These are phyloP conservation scores for Pogonophryne albipinna DNA, from an alignment of 2,797 vertebrate species.

Conservation along the genomic window DNA sequence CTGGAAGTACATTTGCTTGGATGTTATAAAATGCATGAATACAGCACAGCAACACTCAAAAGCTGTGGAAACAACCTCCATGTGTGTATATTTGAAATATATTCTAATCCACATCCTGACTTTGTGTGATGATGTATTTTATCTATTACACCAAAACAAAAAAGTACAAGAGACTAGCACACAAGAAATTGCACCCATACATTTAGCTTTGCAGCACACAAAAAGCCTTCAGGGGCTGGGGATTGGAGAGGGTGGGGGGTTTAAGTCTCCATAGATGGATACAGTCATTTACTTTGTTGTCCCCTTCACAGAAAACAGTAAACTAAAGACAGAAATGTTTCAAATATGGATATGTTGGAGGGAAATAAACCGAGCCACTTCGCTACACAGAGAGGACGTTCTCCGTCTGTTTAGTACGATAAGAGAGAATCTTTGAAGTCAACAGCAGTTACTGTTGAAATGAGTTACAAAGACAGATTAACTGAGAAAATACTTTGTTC, in stretches of 20 bases:
- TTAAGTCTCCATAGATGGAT: slow-evolving; percentile 47
- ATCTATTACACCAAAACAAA: slow-evolving; percentile 17
- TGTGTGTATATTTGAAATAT: neutral
- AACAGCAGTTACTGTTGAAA: slow-evolving; percentile 37
- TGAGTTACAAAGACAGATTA: slow-evolving; percentile 19
- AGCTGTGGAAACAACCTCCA: neutral
- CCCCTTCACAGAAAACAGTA: slow-evolving; percentile 37
- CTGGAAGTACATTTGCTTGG: no score
- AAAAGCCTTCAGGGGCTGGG: slow-evolving; percentile 11
- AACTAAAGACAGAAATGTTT: slow-evolving; percentile 50
- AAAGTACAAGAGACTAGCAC: slow-evolving; percentile 1
- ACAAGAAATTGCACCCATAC: slow-evolving; percentile 37
- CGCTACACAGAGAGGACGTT: slow-evolving; percentile 33
- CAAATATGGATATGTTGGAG: slow-evolving; percentile 43
- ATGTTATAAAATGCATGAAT: no score
- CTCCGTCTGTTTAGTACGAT: slow-evolving; percentile 55
- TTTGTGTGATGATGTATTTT: slow-evolving; percentile 5
- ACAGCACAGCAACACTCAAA: neutral
- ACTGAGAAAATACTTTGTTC: slow-evolving; percentile 33
- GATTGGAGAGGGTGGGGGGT: accelerated
- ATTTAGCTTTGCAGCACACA: slow-evolving; percentile 39
- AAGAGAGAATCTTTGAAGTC: slow-evolving; percentile 60
- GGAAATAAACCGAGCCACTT: slow-evolving; percentile 43
- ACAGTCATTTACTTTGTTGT: slow-evolving; percentile 57
- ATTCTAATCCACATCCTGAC: neutral